A percentile compares a stretch with the other conserved stretches of the same genome.
Conservation (phyloP, 2,888 invertebrate species). For the Trichacis sp. region DNA sequence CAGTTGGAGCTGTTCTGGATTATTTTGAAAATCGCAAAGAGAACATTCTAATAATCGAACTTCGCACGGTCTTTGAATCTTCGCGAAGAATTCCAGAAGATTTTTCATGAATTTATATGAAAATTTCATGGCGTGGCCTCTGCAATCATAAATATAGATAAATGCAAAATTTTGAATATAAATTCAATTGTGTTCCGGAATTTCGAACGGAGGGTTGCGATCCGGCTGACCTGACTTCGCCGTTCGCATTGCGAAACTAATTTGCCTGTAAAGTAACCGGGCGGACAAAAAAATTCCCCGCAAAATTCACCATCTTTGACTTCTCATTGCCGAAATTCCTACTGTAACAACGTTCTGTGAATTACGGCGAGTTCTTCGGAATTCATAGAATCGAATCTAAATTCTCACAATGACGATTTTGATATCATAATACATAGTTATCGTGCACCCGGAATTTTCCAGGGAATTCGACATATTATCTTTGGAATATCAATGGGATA, state of each 20-base stretch:
- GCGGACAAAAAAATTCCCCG: too few species aligned
- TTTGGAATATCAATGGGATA: neutral
- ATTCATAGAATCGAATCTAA: neutral
- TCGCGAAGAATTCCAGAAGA: neutral
- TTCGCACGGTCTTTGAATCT: neutral
- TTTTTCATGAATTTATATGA: conserved; percentile 6
- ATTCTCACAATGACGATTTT: neutral
- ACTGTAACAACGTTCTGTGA: neutral
- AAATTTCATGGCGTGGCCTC: conserved; percentile 8
- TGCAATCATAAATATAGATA: conserved; percentile 32
- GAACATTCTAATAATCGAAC: neutral
- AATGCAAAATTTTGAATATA: conserved; percentile 29
- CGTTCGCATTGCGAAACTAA: conserved; percentile 28
- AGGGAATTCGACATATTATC: neutral
- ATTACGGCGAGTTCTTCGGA: neutral
- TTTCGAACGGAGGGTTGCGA: conserved; percentile 27
- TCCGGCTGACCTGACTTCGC: conserved; percentile 25
- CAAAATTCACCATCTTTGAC: conserved; percentile 1
- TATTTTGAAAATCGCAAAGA: neutral
- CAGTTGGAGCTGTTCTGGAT: neutral
- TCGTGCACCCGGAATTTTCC: neutral
- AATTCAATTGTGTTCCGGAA: conserved; percentile 25
- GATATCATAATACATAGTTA: neutral
- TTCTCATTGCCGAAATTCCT: neutral
- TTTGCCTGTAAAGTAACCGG: conserved; percentile 26